Percentiles rank a stretch among this genome's conserved stretches.
Conservation (phyloP, 2,888 invertebrate genomes). For the Candidula unifasciata region DNA sequence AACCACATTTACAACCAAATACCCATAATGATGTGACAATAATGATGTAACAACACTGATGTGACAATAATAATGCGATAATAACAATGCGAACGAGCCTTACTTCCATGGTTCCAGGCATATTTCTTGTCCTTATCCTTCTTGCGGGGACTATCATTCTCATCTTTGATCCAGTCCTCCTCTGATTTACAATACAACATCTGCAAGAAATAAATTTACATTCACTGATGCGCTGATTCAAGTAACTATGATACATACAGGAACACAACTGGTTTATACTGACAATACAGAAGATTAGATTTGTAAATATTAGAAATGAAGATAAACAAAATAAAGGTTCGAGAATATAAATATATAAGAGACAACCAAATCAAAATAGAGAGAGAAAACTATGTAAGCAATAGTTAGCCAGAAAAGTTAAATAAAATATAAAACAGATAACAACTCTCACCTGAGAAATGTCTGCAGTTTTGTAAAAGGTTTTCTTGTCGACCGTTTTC, state of each 20-base stretch:
- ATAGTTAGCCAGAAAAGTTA: not conserved
- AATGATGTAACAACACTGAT: too few relatives aligned
- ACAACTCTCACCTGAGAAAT: conserved; percentile 83
- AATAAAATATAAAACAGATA: not conserved
- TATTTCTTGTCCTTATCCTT: conserved; percentile 87
- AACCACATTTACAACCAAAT: too few relatives aligned
- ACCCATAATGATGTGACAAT: too few relatives aligned
- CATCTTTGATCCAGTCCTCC: conserved; percentile 82
- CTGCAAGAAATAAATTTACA: conserved; percentile 75
- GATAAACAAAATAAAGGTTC: too few relatives aligned
- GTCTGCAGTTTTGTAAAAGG: conserved; percentile 98
- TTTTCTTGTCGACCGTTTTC: conserved; percentile 97
- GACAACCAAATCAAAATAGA: too few relatives aligned
- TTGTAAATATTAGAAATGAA: too few relatives aligned
- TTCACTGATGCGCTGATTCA: too few relatives aligned
- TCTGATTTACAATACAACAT: conserved; percentile 92
- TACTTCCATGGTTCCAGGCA: conserved; percentile 92
- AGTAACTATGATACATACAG: too few relatives aligned
- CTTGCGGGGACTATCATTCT: conserved; percentile 71
- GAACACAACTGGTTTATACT: too few relatives aligned
- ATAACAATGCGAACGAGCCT: conserved; percentile 51
- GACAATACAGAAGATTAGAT: too few relatives aligned
- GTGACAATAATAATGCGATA: not conserved
- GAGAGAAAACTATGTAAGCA: too few relatives aligned
- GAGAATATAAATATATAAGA: too few relatives aligned